These are phyloP conservation scores for Eupeodes corollae DNA, from an alignment of 1,140 invertebrate species.

Conservation along the genomic window DNA sequence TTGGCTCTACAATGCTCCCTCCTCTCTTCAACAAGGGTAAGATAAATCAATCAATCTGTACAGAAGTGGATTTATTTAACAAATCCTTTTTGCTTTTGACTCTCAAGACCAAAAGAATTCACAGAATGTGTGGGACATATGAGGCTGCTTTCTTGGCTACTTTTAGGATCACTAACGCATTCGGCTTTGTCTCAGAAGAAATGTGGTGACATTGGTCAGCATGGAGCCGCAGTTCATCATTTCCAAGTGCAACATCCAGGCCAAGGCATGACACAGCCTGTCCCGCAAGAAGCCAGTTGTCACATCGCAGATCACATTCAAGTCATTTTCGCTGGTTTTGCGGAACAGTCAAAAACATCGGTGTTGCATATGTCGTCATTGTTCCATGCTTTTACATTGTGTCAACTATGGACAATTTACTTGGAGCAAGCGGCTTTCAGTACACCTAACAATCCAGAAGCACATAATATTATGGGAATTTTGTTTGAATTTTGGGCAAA, in stretches of 20 bases:
- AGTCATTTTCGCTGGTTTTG: slow-evolving; percentile 89
- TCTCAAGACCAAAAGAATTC: slow-evolving; percentile 77
- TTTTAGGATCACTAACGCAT: slow-evolving; percentile 87
- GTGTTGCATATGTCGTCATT: slow-evolving; percentile 86
- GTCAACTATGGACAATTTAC: slow-evolving; percentile 96
- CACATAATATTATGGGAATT: slow-evolving; percentile 61
- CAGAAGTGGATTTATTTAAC: neutral
- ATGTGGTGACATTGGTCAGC: slow-evolving; percentile 27
- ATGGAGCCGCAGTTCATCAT: slow-evolving; percentile 11
- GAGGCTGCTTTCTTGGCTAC: slow-evolving; percentile 86
- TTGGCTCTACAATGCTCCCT: slow-evolving; percentile 81
- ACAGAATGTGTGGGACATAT: slow-evolving; percentile 92
- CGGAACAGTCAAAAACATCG: slow-evolving; percentile 84
- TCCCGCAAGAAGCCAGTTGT: slow-evolving; percentile 90
- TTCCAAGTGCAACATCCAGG: slow-evolving; percentile 30
- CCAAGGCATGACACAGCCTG: slow-evolving; percentile 60
- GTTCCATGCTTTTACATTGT: slow-evolving; percentile 71
- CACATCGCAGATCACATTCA: slow-evolving; percentile 96
- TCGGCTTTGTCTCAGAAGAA: slow-evolving; percentile 48
- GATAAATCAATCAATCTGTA: neutral
- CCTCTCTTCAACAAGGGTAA: slow-evolving; percentile 68
- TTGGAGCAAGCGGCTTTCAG: slow-evolving; percentile 76
- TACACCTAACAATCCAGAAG: slow-evolving; percentile 53
- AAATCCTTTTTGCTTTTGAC: slow-evolving; percentile 10
- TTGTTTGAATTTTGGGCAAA: slow-evolving; percentile 98